A percentile compares a stretch with the other conserved stretches of the same genome.
Conservation (phyloP, 2,888 invertebrate genomes). For the Meloe dianella region DNA sequence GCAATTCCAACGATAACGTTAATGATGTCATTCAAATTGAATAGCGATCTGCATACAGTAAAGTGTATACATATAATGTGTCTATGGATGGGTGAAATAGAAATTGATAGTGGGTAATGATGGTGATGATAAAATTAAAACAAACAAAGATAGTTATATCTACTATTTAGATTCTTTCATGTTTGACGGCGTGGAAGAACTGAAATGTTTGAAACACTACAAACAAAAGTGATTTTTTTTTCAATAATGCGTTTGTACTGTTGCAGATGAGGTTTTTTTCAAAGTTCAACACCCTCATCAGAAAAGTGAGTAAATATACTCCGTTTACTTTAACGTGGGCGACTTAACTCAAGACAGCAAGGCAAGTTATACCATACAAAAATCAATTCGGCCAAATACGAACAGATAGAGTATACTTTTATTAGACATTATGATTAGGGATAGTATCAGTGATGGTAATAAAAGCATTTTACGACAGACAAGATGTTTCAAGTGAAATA, state of each 20-base stretch:
- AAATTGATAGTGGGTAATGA: neutral
- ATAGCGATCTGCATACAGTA: slow-evolving; percentile 31
- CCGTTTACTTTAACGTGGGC: too few species aligned
- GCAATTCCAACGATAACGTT: slow-evolving; percentile 38
- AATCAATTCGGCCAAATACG: neutral
- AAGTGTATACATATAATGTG: neutral
- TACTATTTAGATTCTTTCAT: neutral
- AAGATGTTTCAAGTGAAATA: slow-evolving; percentile 15
- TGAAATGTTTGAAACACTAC: neutral
- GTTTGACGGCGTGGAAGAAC: neutral
- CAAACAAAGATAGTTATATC: slow-evolving; percentile 8
- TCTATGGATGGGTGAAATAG: neutral
- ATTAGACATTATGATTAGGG: slow-evolving; percentile 19
- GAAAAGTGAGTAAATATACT: too few species aligned
- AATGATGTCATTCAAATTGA: slow-evolving; percentile 39
- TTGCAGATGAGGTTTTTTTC: neutral
- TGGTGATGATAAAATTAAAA: neutral
- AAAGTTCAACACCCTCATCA: too few species aligned
- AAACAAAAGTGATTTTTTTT: neutral
- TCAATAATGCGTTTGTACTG: neutral
- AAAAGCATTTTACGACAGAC: slow-evolving; percentile 20
- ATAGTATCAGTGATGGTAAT: slow-evolving; percentile 20
- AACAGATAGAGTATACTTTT: neutral
- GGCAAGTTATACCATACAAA: too few species aligned
- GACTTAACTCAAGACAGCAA: too few species aligned